These are phyloP conservation scores for Rhagoletis zephyria DNA, from an alignment of 1,140 invertebrate species.

Conservation along the genomic window DNA sequence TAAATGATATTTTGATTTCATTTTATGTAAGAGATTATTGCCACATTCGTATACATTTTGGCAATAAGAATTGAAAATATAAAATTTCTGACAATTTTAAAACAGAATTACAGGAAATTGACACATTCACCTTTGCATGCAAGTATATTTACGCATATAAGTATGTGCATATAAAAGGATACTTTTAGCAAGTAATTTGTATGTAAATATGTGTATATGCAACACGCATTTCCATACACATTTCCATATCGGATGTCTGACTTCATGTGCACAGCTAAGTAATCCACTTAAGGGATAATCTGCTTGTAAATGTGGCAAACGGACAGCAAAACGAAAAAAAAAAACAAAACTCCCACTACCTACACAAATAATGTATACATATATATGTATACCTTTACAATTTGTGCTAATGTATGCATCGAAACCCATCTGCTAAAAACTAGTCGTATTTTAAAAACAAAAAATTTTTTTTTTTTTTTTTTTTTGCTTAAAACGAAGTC, in stretches of 20 bases:
- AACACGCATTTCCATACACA: no score
- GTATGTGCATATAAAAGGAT: not conserved
- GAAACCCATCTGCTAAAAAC: not conserved
- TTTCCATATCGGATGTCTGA: not conserved
- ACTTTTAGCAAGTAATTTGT: not conserved
- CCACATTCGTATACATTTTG: not conserved
- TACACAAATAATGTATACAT: no score
- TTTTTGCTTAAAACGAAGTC: not conserved
- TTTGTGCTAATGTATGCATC: not conserved
- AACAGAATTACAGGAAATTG: not conserved
- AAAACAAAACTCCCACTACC: no score
- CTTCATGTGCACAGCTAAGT: not conserved
- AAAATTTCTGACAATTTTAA: not conserved
- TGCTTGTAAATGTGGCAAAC: not conserved
- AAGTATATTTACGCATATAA: not conserved
- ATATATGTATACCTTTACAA: no score
- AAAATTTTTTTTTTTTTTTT: not conserved
- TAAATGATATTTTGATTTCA: not conserved
- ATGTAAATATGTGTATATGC: not conserved
- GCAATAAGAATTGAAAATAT: not conserved
- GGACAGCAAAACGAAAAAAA: not conserved
- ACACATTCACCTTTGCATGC: no score
- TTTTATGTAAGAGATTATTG: not conserved
- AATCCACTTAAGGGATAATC: slow-evolving; percentile 46
- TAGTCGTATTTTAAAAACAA: not conserved